Conservation (phyloP, 2,888 invertebrate genomes). For the Lepidocyrtoides sp. region DNA sequence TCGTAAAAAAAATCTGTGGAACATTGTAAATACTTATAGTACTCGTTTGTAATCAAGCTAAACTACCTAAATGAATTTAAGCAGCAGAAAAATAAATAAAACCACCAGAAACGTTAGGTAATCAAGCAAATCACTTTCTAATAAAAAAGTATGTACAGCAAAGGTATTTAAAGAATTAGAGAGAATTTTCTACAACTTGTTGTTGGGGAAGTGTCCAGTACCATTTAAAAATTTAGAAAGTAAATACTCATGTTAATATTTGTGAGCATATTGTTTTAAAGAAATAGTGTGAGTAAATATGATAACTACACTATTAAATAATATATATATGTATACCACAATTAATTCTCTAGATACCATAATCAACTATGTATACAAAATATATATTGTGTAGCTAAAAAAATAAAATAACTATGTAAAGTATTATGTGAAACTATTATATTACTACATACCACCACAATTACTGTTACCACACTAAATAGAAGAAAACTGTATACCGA, state of each 20-base stretch:
- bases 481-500: constrained; percentile 15
- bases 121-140: background rate
- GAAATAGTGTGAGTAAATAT: no score
- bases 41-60: background rate
- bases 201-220: constrained; percentile 42
- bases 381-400: background rate
- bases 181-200: background rate
- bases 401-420: background rate
- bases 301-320: no score
- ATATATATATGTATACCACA: background rate
- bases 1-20: background rate
- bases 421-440: background rate
- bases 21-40: background rate
- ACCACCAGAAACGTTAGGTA: no score
- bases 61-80: background rate
- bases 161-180: background rate
- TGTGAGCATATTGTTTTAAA: background rate
- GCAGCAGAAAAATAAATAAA: background rate
- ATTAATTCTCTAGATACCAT: background rate
- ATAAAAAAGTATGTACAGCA: background rate
- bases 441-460: background rate
- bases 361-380: background rate
- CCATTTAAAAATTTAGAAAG: background rate
- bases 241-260: no score
- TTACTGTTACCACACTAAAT: background rate